Conservation (phyloP, 2,888 invertebrate species). For the Eupelmus urozonus region DNA sequence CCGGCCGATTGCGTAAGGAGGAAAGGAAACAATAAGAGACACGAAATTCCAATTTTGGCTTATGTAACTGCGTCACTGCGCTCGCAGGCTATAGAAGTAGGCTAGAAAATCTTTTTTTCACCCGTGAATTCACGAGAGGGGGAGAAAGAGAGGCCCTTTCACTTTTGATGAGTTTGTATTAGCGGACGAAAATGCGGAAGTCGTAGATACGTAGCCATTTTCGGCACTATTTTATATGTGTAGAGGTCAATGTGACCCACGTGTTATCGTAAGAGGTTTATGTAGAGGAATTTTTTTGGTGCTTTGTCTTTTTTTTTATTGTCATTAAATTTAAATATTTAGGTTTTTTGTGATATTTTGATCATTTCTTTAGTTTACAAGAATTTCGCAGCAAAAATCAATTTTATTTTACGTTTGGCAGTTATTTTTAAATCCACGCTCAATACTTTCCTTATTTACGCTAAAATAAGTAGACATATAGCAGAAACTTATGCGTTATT, state of each 20-base stretch:
- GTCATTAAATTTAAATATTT: too few species aligned
- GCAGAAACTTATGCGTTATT: too few species aligned
- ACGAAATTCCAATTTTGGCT: slow-evolving; percentile 41
- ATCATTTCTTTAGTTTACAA: too few species aligned
- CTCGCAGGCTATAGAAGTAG: too few species aligned
- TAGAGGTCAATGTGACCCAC: slow-evolving; percentile 16
- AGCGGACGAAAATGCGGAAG: background rate
- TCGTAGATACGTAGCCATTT: background rate
- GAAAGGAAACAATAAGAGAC: slow-evolving; percentile 7
- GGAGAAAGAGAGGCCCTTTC: background rate
- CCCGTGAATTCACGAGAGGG: too few species aligned
- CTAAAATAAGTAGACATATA: background rate
- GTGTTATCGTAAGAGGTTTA: background rate
- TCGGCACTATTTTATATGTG: slow-evolving; percentile 7
- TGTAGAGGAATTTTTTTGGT: too few species aligned
- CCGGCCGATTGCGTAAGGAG: background rate
- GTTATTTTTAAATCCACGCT: background rate
- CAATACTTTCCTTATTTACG: background rate
- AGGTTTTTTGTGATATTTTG: too few species aligned
- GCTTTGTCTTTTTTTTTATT: too few species aligned
- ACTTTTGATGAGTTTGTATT: background rate
- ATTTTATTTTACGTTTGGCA: background rate
- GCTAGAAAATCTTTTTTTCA: slow-evolving; percentile 4
- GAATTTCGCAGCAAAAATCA: background rate
- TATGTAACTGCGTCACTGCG: slow-evolving; percentile 17